These are phyloP conservation scores for Aphaenogaster floridana DNA, from an alignment of 1,140 invertebrate species.

Conservation along the genomic window DNA sequence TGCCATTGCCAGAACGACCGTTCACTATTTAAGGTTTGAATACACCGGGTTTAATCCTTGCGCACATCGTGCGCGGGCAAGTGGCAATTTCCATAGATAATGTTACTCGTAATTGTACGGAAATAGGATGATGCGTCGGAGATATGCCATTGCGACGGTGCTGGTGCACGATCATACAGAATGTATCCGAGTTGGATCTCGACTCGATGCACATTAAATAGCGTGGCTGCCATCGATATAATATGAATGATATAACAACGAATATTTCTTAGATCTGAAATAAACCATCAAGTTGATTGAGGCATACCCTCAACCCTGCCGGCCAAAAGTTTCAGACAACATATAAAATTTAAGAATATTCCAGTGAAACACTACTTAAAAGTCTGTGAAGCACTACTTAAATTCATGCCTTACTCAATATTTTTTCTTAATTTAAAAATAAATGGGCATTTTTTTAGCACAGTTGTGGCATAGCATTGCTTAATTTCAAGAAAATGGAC, in stretches of 20 bases:
- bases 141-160: constrained; percentile 49
- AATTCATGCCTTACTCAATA: no score
- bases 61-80: constrained; percentile 30
- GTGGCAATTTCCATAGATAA: constrained; percentile 65
- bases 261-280: not conserved
- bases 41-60: constrained; percentile 42
- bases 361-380: no score
- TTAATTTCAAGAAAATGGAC: no score
- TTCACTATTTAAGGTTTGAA: constrained; percentile 56
- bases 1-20: not conserved
- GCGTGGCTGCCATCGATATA: not conserved
- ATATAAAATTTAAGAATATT: no score
- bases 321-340: no score
- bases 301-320: no score
- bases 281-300: not conserved
- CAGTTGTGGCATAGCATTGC: no score
- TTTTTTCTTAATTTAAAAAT: no score
- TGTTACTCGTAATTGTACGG: constrained; percentile 65
- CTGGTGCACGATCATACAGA: constrained; percentile 8
- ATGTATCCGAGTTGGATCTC: constrained; percentile 18
- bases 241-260: not conserved
- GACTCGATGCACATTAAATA: constrained; percentile 43
- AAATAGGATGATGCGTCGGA: constrained; percentile 63
- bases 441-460: no score
- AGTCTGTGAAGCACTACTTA: no score